Conservation (phyloP, 2,113 vertebrate genomes). For the Pelobates fuscus region DNA sequence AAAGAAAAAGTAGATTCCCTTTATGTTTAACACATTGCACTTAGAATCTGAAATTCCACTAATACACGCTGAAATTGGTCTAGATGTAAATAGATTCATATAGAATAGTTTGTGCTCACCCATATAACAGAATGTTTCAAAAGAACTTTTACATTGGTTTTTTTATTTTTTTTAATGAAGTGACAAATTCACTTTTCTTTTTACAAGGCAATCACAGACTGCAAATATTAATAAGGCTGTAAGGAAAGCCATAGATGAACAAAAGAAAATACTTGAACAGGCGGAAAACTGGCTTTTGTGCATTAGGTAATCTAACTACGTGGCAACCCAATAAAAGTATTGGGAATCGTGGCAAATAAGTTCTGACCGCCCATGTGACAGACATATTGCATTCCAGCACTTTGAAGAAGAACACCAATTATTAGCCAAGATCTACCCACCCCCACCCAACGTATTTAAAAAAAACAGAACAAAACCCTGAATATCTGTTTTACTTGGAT, state of each 20-base stretch:
- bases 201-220: slow-evolving; percentile 97
- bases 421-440: too few relatives aligned
- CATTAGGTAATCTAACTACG: background rate
- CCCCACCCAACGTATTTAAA: too few relatives aligned
- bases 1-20: slow-evolving; percentile 10
- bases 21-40: slow-evolving; percentile 84
- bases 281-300: background rate
- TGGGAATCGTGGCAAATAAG: background rate
- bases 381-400: too few relatives aligned
- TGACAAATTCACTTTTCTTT: slow-evolving; percentile 78
- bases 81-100: slow-evolving; percentile 59
- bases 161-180: slow-evolving; percentile 64
- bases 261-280: too few relatives aligned
- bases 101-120: slow-evolving; percentile 69
- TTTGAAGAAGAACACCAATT: too few relatives aligned
- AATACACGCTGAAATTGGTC: slow-evolving; percentile 66
- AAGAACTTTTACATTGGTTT: slow-evolving; percentile 54
- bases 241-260: background rate
- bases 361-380: too few relatives aligned
- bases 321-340: background rate
- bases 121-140: slow-evolving; percentile 68
- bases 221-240: slow-evolving; percentile 69
- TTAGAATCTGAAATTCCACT: slow-evolving; percentile 75
- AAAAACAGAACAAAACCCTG: too few relatives aligned
- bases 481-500: too few relatives aligned